These are phyloP conservation scores for Pampusana beccarii DNA, from an alignment of 2,113 vertebrate species.

Conservation along the genomic window DNA sequence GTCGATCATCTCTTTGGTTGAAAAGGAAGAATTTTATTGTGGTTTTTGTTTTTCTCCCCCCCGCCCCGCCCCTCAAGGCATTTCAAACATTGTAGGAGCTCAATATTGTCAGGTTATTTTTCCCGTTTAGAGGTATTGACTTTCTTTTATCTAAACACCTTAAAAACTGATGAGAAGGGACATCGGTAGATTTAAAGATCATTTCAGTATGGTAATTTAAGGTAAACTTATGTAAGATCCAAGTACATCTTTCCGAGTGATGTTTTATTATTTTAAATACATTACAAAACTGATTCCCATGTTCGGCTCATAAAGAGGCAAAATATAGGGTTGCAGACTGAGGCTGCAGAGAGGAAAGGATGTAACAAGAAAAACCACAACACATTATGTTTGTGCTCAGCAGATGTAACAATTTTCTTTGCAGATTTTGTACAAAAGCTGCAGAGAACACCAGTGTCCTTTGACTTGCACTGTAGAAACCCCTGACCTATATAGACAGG, in stretches of 20 bases:
- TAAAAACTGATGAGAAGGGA: background rate
- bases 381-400: background rate
- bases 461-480: background rate
- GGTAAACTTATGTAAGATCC: background rate
- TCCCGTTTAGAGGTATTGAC: background rate
- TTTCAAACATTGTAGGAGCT: background rate
- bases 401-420: background rate
- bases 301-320: background rate
- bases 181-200: background rate
- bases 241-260: background rate
- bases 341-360: background rate
- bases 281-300: background rate
- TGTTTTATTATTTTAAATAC: background rate
- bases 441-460: background rate
- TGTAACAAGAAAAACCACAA: background rate
- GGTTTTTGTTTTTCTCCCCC: background rate
- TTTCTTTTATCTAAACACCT: background rate
- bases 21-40: background rate
- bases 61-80: background rate
- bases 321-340: background rate
- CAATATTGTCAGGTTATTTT: background rate
- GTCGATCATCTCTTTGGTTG: background rate
- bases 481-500: rapidly evolving
- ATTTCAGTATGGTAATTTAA: background rate
- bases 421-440: background rate